Percentiles rank a stretch among this genome's conserved stretches.
phyloP scores from a whole-genome alignment of 2,888 invertebrate species.

The Cheilosia impressa region DNA sequence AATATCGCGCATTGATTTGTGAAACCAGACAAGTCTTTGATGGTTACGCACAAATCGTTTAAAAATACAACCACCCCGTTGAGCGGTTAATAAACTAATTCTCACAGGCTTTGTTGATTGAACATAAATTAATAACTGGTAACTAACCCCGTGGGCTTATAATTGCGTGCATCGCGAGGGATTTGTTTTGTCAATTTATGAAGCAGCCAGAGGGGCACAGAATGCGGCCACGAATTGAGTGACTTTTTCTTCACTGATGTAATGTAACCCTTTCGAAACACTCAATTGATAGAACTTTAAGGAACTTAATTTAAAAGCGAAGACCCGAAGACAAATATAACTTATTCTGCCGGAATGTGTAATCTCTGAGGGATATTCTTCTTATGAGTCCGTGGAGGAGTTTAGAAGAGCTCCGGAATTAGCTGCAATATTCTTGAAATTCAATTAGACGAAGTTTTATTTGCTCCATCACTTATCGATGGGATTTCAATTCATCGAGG shows the following conservation, averaged over 20 bases:
- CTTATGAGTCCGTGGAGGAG: background rate
- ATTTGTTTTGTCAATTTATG: constrained; percentile 70
- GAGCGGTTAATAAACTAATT: constrained; percentile 69
- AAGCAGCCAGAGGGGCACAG: background rate
- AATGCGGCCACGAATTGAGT: background rate
- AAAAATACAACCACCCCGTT: background rate
- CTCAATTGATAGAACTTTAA: constrained; percentile 19
- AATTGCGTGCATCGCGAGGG: constrained; percentile 73
- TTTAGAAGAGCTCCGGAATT: constrained; percentile 17
- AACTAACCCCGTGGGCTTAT: constrained; percentile 40
- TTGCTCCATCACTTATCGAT: constrained; percentile 68
- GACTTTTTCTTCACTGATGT: background rate
- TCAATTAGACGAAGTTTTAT: constrained; percentile 72
- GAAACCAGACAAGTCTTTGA: constrained; percentile 22
- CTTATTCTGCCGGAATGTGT: constrained; percentile 16
- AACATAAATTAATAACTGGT: constrained; percentile 69
- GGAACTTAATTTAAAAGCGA: constrained; percentile 2
- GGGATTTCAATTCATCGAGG: constrained; percentile 34
- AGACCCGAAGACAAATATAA: constrained; percentile 48
- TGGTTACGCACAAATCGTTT: constrained; percentile 12
- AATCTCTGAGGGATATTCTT: constrained; percentile 14
- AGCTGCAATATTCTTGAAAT: constrained; percentile 61
- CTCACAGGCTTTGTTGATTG: constrained; percentile 49
- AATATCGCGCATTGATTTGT: constrained; percentile 26
- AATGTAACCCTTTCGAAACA: constrained; percentile 20